Conservation (phyloP, 2,888 invertebrate species). For the Ophion slaviceki region DNA sequence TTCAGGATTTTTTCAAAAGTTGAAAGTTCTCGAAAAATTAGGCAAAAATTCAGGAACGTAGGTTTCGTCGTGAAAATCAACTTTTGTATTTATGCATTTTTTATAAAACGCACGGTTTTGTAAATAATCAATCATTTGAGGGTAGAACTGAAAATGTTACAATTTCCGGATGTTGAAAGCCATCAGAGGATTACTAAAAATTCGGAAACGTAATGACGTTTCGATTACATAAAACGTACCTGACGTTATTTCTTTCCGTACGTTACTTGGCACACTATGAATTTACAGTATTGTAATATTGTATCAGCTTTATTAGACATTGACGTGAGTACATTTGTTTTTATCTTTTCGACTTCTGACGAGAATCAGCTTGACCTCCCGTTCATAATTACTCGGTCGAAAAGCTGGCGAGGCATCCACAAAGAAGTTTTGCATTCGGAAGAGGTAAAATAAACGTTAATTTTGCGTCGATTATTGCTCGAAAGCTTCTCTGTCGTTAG, state of each 20-base stretch:
- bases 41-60: too few relatives aligned
- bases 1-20: too few relatives aligned
- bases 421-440: slow-evolving; percentile 16
- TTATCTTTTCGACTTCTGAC: slow-evolving; percentile 55
- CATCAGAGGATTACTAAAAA: too few relatives aligned
- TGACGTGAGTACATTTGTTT: slow-evolving; percentile 74
- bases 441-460: neutral
- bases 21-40: too few relatives aligned
- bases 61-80: too few relatives aligned
- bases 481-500: neutral
- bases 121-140: too few relatives aligned
- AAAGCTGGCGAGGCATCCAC: slow-evolving; percentile 40
- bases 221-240: neutral
- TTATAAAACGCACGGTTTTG: too few relatives aligned
- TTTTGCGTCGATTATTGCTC: neutral
- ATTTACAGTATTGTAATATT: slow-evolving; percentile 58
- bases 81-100: too few relatives aligned
- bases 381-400: slow-evolving; percentile 42
- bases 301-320: slow-evolving; percentile 76
- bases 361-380: slow-evolving; percentile 64
- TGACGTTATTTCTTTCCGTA: neutral
- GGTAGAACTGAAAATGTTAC: too few relatives aligned
- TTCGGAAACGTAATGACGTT: too few relatives aligned
- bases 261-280: slow-evolving; percentile 4
- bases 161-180: too few relatives aligned